Evolutionary conservation across 2,888 invertebrate genomes (phyloP).

Genomic region (Bombylius discolor): DNA sequence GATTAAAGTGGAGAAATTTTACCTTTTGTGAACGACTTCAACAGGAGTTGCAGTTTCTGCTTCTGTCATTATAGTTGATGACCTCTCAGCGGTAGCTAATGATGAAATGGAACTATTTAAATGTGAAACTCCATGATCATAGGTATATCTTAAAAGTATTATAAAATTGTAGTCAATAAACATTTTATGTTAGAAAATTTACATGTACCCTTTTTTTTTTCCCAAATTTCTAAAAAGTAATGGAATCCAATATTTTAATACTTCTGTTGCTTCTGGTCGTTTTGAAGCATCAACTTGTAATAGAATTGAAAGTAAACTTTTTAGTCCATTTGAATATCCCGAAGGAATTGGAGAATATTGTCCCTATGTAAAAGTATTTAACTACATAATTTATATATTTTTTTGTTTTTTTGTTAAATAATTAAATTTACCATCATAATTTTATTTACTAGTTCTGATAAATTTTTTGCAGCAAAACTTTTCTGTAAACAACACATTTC

Average conservation of each 20-base stretch:
- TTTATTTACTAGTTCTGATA: conserved; percentile 58
- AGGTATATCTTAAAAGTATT: conserved; percentile 22
- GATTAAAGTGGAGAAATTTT: background rate
- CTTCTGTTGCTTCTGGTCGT: conserved; percentile 49
- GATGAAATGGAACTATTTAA: too few relatives aligned
- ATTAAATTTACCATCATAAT: conserved; percentile 46
- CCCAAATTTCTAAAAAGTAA: conserved; percentile 35
- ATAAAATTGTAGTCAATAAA: background rate
- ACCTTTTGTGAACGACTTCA: conserved; percentile 30
- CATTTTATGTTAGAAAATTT: background rate
- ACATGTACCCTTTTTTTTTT: conserved; percentile 30
- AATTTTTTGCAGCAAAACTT: conserved; percentile 58
- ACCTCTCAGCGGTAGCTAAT: conserved; percentile 24
- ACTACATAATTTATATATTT: background rate
- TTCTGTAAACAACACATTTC: conserved; percentile 59
- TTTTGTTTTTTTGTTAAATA: background rate
- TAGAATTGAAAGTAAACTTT: conserved; percentile 47
- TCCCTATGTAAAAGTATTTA: conserved; percentile 37
- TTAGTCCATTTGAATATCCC: conserved; percentile 49
- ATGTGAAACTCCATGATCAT: conserved; percentile 24
- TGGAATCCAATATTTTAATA: conserved; percentile 42
- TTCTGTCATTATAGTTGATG: conserved; percentile 32
- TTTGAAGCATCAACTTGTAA: conserved; percentile 47
- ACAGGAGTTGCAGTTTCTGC: conserved; percentile 29
- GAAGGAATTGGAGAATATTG: conserved; percentile 52